Conservation (phyloP, 2,113 vertebrate genomes). For the Malurus elegans region DNA sequence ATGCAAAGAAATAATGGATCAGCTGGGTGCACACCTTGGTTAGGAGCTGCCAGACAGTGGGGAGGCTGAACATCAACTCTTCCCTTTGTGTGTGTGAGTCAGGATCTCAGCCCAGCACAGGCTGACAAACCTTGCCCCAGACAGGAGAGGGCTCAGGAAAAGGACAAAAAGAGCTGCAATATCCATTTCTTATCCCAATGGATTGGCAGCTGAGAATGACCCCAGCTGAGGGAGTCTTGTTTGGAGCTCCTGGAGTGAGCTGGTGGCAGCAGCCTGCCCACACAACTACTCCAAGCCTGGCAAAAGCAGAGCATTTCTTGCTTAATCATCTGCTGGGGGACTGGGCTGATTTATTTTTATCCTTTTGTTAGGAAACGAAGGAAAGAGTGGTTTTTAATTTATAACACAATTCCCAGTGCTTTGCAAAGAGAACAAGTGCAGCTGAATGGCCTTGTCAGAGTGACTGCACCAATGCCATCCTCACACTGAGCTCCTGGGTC, state of each 20-base stretch:
- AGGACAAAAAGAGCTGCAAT: background rate
- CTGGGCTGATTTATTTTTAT: background rate
- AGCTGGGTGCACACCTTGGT: background rate
- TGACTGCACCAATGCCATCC: background rate
- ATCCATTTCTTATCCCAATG: background rate
- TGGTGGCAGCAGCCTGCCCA: background rate
- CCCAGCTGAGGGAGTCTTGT: background rate
- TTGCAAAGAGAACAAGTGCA: background rate
- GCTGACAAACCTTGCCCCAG: background rate
- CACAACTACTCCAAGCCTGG: background rate
- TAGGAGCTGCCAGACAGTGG: background rate
- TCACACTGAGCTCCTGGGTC: background rate
- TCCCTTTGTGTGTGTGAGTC: background rate
- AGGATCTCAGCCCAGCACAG: background rate
- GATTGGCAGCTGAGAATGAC: background rate
- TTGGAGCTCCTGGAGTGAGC: background rate
- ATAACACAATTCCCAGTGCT: background rate
- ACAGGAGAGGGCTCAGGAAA: background rate
- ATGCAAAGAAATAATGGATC: background rate
- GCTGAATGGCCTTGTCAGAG: background rate
- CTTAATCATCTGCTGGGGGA: background rate
- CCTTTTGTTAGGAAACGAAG: background rate
- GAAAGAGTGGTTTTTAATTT: background rate
- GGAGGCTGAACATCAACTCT: background rate
- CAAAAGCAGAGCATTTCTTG: background rate